These are phyloP conservation scores for Misgurnus anguillicaudatus DNA, from an alignment of 2,113 vertebrate genomes.

Conservation along the genomic window DNA sequence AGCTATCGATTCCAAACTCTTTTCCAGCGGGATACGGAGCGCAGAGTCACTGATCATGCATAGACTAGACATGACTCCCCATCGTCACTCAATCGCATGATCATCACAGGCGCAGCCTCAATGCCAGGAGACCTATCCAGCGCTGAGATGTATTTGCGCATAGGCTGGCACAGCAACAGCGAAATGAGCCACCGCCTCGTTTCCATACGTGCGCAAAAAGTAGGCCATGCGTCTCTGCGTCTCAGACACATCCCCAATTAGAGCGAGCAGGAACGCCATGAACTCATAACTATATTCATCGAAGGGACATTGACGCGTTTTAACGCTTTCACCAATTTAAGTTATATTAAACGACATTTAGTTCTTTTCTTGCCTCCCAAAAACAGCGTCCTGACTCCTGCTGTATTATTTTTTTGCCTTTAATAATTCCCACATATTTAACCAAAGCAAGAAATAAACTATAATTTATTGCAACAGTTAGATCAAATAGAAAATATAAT, in stretches of 20 bases:
- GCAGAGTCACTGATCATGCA: conserved; percentile 70
- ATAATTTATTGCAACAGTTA: background rate
- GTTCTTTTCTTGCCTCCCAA: background rate
- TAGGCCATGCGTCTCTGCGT: conserved; percentile 56
- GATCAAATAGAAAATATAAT: background rate
- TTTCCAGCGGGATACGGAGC: conserved; percentile 70
- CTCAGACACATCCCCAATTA: conserved; percentile 26
- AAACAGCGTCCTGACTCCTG: too few relatives aligned
- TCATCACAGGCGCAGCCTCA: conserved; percentile 65
- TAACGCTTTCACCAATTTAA: background rate
- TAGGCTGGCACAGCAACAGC: conserved; percentile 65
- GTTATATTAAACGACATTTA: background rate
- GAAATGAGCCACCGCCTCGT: conserved; percentile 46
- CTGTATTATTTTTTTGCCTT: background rate
- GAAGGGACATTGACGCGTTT: background rate
- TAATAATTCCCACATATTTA: background rate
- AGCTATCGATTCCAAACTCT: conserved; percentile 73
- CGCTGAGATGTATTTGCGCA: conserved; percentile 64
- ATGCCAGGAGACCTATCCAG: conserved; percentile 66
- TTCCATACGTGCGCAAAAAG: conserved; percentile 58
- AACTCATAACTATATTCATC: background rate
- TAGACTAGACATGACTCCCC: conserved; percentile 63
- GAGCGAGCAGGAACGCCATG: conserved; percentile 20
- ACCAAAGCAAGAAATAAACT: background rate
- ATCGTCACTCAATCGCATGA: conserved; percentile 68